phyloP scores from a whole-genome alignment of 2,797 vertebrate genomes.

The Xerus rutilus region DNA sequence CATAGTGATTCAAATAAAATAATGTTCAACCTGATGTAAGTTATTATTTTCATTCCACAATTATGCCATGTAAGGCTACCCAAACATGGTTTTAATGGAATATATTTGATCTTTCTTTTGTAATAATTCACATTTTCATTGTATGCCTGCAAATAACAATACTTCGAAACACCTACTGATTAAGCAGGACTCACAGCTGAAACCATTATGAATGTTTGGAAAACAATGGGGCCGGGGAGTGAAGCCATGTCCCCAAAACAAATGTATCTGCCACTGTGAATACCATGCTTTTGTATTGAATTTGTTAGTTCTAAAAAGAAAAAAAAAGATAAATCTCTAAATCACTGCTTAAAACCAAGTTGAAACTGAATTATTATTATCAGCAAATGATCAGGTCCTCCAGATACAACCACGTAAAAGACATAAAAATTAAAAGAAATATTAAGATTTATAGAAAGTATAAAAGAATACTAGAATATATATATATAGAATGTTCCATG shows the following conservation, averaged over 20 bases:
- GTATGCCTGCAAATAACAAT: background rate
- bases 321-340: background rate
- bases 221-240: background rate
- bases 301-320: background rate
- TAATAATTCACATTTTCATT: background rate
- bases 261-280: background rate
- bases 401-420: background rate
- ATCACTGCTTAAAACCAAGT: background rate
- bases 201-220: background rate
- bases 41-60: conserved; percentile 38
- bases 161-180: background rate
- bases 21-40: background rate
- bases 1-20: background rate
- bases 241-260: background rate
- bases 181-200: background rate
- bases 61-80: background rate
- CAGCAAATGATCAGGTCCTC: background rate
- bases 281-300: background rate
- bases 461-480: too few relatives aligned
- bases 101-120: background rate
- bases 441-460: conserved; percentile 46
- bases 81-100: background rate
- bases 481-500: background rate
- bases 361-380: background rate
- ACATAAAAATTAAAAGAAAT: conserved; percentile 53